A percentile compares a stretch with the other conserved stretches of the same genome.
These are phyloP conservation scores for Neotoxoptera formosana DNA, from an alignment of 1,140 invertebrate genomes.

Conservation along the genomic window DNA sequence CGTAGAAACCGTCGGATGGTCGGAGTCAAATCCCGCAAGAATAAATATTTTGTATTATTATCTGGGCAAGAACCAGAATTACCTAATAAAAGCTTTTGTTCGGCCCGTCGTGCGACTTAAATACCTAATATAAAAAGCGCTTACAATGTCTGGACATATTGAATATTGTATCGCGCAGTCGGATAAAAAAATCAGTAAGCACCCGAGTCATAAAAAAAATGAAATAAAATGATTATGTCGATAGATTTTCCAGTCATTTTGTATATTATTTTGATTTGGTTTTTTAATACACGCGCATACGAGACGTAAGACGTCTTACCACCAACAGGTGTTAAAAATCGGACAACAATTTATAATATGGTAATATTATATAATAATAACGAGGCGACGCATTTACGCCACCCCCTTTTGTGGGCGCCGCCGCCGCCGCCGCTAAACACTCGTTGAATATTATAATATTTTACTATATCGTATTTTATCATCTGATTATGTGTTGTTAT, in stretches of 20 bases:
- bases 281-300: not conserved
- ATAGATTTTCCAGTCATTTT: constrained; percentile 10
- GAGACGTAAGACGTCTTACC: not conserved
- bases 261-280: not conserved
- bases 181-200: not conserved
- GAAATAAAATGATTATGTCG: constrained; percentile 1
- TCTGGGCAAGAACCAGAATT: not conserved
- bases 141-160: not conserved
- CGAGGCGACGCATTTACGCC: not conserved
- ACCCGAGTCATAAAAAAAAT: not conserved
- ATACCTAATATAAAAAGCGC: not conserved
- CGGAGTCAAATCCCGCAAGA: not conserved
- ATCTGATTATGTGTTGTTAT: not conserved
- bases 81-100: constrained; percentile 19
- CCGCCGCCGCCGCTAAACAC: not conserved
- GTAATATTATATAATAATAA: constrained; percentile 39
- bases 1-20: not conserved
- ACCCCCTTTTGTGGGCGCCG: not conserved
- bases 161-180: not conserved
- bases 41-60: constrained; percentile 22
- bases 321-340: constrained; percentile 32
- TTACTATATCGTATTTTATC: constrained; percentile 15
- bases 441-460: not conserved
- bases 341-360: constrained; percentile 30
- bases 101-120: no score